A percentile compares a stretch with the other conserved stretches of the same genome.
These are phyloP conservation scores for Coenobita brevimanus DNA, from an alignment of 1,140 invertebrate species.

Conservation along the genomic window DNA sequence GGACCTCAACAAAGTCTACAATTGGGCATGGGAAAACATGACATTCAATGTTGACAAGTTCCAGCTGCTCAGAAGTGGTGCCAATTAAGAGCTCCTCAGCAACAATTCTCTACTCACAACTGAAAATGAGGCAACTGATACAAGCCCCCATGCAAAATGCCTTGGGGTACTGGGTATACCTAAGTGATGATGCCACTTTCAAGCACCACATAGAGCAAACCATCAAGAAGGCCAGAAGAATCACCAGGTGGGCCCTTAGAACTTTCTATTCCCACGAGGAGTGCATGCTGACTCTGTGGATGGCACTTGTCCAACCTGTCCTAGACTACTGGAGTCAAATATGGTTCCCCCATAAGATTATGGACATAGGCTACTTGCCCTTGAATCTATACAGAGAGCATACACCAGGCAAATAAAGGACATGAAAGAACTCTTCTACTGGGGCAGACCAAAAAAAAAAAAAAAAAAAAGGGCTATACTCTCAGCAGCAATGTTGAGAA, in stretches of 20 bases:
- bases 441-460: conserved; percentile 6
- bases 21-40: not conserved
- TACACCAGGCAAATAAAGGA: not conserved
- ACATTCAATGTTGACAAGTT: conserved; percentile 7
- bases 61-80: not conserved
- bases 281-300: conserved; percentile 9
- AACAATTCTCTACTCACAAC: not conserved
- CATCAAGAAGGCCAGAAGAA: too few relatives aligned
- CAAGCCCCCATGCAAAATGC: not conserved
- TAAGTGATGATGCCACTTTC: not conserved
- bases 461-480: not conserved
- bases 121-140: too few relatives aligned
- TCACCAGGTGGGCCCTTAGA: too few relatives aligned
- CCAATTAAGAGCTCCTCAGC: not conserved
- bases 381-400: not conserved
- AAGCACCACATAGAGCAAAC: too few relatives aligned
- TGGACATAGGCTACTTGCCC: not conserved
- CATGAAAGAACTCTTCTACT: not conserved
- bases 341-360: not conserved
- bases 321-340: conserved; percentile 9
- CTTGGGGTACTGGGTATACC: not conserved
- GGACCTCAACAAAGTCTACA: not conserved
- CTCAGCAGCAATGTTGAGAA: not conserved
- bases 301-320: not conserved
- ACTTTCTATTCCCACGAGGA: too few relatives aligned